A percentile compares a stretch with the other conserved stretches of the same genome.
These are phyloP conservation scores for Sinocyclocheilus maitianheensis DNA, from an alignment of 2,113 vertebrate genomes.

Conservation along the genomic window DNA sequence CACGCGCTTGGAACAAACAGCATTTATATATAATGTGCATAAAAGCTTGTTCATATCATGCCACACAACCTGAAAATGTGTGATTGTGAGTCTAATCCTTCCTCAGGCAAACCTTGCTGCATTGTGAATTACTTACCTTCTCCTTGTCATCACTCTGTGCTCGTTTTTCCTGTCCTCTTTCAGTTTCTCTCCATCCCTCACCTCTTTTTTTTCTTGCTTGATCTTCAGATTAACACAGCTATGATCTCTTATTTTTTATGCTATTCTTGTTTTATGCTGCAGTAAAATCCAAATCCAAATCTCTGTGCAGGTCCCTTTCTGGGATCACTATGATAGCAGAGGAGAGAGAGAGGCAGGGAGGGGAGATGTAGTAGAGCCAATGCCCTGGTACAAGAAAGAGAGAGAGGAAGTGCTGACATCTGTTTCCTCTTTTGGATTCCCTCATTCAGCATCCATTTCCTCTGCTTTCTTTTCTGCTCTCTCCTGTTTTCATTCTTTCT, in stretches of 20 bases:
- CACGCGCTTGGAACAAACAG: neutral
- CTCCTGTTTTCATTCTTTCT: neutral
- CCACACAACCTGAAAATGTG: neutral
- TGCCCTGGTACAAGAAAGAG: slow-evolving; percentile 3
- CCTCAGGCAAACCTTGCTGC: slow-evolving; percentile 18
- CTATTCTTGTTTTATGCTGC: neutral
- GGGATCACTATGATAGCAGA: slow-evolving; percentile 19
- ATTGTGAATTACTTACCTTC: slow-evolving; percentile 54
- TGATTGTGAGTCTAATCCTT: neutral
- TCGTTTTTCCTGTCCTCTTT: slow-evolving; percentile 37
- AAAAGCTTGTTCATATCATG: neutral
- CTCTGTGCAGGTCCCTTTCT: slow-evolving; percentile 30
- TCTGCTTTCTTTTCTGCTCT: neutral
- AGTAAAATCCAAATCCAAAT: slow-evolving; percentile 6
- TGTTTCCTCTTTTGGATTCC: slow-evolving; percentile 49
- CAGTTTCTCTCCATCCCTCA: slow-evolving; percentile 20
- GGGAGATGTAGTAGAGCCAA: slow-evolving; percentile 15
- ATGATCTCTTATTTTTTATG: neutral
- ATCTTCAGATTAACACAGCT: neutral
- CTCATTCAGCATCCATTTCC: slow-evolving; percentile 22
- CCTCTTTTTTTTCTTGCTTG: neutral
- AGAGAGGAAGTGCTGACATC: slow-evolving; percentile 49
- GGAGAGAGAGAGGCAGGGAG: neutral
- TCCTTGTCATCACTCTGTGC: slow-evolving; percentile 42
- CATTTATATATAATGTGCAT: neutral